These are phyloP conservation scores for Cheilosia vernalis DNA, from an alignment of 2,888 invertebrate species.

Conservation along the genomic window DNA sequence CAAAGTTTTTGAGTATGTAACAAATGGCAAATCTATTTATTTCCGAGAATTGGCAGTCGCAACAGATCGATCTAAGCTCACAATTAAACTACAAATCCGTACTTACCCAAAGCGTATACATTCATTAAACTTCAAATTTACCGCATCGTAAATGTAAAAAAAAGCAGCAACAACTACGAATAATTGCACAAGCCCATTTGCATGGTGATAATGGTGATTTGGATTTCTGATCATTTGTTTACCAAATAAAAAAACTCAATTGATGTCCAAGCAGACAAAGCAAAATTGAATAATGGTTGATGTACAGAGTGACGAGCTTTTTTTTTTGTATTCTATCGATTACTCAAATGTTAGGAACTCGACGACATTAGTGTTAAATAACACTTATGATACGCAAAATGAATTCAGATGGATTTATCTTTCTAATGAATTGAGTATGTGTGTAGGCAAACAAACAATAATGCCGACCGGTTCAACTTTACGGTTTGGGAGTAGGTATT, in stretches of 20 bases:
- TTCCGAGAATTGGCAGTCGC: no score
- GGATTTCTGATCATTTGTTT: slow-evolving; percentile 21
- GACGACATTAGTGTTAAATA: not conserved
- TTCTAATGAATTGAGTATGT: not conserved
- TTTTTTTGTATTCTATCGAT: not conserved
- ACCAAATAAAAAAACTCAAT: slow-evolving; percentile 8
- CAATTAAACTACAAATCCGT: not conserved
- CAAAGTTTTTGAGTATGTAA: no score
- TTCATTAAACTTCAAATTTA: not conserved
- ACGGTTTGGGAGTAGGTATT: not conserved
- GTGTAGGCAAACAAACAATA: not conserved
- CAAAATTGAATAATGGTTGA: not conserved
- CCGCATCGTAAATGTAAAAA: slow-evolving; percentile 18
- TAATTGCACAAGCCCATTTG: slow-evolving; percentile 1
- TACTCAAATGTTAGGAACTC: not conserved
- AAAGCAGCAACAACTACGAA: not conserved
- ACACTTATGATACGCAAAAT: slow-evolving; percentile 6
- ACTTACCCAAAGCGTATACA: not conserved
- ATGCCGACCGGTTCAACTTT: not conserved
- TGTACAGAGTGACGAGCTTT: no score
- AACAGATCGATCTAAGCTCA: no score
- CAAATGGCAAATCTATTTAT: no score
- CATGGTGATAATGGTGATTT: not conserved
- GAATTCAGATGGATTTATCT: slow-evolving; percentile 1
- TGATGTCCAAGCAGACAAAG: slow-evolving; percentile 12